A percentile compares a stretch with the other conserved stretches of the same genome.
phyloP scores from a whole-genome alignment of 64 coral and sea anemone species.

The Stichodactyla mertensii region DNA sequence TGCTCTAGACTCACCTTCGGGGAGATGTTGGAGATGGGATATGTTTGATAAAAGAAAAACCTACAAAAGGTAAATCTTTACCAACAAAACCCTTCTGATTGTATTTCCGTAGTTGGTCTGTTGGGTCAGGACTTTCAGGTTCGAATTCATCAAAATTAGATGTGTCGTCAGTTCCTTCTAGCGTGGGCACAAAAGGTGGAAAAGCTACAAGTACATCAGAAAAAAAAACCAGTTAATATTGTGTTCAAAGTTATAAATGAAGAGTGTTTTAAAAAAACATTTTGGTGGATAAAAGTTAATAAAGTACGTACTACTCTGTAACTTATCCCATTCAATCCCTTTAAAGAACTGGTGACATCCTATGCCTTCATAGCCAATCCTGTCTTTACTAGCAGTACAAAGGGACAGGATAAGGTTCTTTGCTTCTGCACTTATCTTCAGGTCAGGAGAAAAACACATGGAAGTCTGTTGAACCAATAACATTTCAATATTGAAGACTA shows the following conservation, averaged over 20 bases:
- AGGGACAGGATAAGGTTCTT: slow-evolving; percentile 67
- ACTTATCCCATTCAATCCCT: slow-evolving; percentile 70
- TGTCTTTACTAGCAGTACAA: slow-evolving; percentile 50
- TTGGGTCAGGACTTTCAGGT: slow-evolving; percentile 76
- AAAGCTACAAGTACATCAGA: slow-evolving; percentile 31
- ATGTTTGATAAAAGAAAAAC: slow-evolving; percentile 78
- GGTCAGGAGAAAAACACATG: slow-evolving; percentile 54
- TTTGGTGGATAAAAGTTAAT: not conserved
- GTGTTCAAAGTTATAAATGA: not conserved
- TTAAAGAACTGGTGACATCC: slow-evolving; percentile 75
- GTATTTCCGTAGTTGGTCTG: slow-evolving; percentile 56
- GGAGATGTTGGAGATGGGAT: slow-evolving; percentile 57
- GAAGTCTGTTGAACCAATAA: slow-evolving; percentile 35
- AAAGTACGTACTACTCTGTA: slow-evolving; percentile 60
- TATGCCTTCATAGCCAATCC: slow-evolving; percentile 76
- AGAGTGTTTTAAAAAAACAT: too few species aligned
- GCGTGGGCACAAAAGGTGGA: slow-evolving; percentile 85
- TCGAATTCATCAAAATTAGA: slow-evolving; percentile 99
- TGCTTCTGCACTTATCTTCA: slow-evolving; percentile 62
- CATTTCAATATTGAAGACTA: not conserved
- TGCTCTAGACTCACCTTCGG: slow-evolving; percentile 31
- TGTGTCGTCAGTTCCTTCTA: slow-evolving; percentile 87
- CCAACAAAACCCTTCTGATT: slow-evolving; percentile 71
- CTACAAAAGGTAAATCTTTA: slow-evolving; percentile 87
- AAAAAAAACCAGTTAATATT: not conserved